These are phyloP conservation scores for Parelbella ahira DNA, from an alignment of 2,888 invertebrate species.

Conservation along the genomic window DNA sequence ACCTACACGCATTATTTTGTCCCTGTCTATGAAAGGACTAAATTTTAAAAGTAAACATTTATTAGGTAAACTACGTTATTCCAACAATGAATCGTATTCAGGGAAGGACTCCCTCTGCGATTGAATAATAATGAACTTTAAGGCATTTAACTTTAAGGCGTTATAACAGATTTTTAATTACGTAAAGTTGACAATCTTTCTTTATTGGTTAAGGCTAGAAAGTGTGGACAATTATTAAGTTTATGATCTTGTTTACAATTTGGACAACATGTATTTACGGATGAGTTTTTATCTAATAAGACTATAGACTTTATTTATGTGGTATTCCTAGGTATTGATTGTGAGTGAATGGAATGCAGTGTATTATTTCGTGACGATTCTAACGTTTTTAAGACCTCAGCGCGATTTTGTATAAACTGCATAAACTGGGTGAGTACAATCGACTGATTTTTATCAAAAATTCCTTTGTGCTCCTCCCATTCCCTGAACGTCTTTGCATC, in stretches of 20 bases:
- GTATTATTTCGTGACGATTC: constrained; percentile 2
- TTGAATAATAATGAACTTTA: too few relatives aligned
- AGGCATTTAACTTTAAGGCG: too few relatives aligned
- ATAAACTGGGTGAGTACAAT: constrained; percentile 17
- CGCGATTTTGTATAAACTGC: constrained; percentile 5
- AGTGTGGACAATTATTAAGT: constrained; percentile 4
- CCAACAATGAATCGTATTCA: too few relatives aligned
- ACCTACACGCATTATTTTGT: too few relatives aligned
- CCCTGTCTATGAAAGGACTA: too few relatives aligned
- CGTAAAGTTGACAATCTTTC: not conserved
- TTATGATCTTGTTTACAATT: constrained; percentile 7
- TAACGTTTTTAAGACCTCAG: constrained; percentile 3
- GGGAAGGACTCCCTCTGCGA: too few relatives aligned
- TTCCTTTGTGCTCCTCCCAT: constrained; percentile 34
- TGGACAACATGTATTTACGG: not conserved
- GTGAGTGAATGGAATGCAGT: not conserved
- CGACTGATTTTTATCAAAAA: constrained; percentile 17
- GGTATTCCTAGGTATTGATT: not conserved
- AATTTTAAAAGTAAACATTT: too few relatives aligned
- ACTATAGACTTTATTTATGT: constrained; percentile 2
- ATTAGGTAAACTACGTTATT: too few relatives aligned
- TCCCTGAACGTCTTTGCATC: constrained; percentile 33
- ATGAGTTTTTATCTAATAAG: not conserved
- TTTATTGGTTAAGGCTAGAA: constrained; percentile 2
- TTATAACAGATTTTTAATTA: not conserved